Base-by-base conservation (phyloP, 2,888 invertebrate genomes). In the Imbricaverruca yamaguchii region DNA sequence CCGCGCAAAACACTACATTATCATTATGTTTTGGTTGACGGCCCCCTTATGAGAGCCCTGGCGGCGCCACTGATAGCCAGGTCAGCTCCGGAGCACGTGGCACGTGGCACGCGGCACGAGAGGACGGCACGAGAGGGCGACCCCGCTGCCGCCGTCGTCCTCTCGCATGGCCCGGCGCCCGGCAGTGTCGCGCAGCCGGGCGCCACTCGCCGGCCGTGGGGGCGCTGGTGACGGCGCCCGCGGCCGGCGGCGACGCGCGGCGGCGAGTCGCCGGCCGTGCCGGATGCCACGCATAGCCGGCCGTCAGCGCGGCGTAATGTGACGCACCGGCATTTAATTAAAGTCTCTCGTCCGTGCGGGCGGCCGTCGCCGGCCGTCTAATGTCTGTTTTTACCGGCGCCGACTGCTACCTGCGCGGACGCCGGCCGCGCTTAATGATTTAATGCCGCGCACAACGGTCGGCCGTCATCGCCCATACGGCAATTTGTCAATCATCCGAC, bases 331-430 rank as follows among this genome's bases (percentile, higher is more conserved):
- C 74, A 74, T 74, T 74, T 74, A 53, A 74, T 74, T 74, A 74
- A 69, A 39, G 39, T 18, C 61, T 61, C 61, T 65, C 65, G 15
- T 25, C 25, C 11, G 69, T 39, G 74, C 74, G 55, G 69, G 39
- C 74, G 74, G 74, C 55, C 8, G 74, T 55, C 74, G 9, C 13
- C 69, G 39, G 25, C 13, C 74, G 74, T 15, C 74, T 74, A 55
- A 74, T 74, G 74, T 53, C 53, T 53, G 74, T 74, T 74, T 74
- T 74, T 74, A 74, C 55, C 77, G 63, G 81, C 67, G 81, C 78
- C 39, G 53, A 57, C 74, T 18, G 74, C 74, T 74, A 74, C 74
- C 69, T 69, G 69, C 25, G 25, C 25, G 23, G 69, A 25, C 74
- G 74, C 55, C 74, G 55, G 53, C 25, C 39, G 4, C 74, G 74